Base-by-base conservation (phyloP, 2,113 vertebrate species). In the Tretioscincus oriximinensis region DNA sequence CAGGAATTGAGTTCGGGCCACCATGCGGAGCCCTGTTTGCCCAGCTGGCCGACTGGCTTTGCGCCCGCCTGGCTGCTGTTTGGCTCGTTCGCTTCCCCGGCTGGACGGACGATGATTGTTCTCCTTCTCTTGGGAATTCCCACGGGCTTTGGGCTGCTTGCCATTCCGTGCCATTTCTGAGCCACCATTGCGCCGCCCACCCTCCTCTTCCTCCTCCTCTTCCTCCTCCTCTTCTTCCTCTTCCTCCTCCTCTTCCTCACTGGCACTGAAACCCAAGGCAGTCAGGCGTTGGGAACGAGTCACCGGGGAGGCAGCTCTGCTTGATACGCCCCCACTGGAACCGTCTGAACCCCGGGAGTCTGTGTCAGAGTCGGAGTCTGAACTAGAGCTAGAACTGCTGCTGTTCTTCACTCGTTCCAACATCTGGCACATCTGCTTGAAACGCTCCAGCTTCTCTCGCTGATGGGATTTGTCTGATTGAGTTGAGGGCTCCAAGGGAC, bases 371-470 rank as follows among this genome's bases (percentile, higher is more conserved):
- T 97, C 96, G 0, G 96, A 97, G 88, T 97, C 97, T 0, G 97
- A 98, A 86, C 96, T 96, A 51, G 97, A 97, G 58, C 96, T 96
- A 2, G 96, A 96, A 0, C 96, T 97, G 3, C 95, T 96, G 1
- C 96, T 96, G 49, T 94, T 93, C 1, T 95, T 95, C 11, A 95
- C 96, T 2, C 97, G 95, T 91, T 98, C 97, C 86, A 98, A 88
- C 73, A 97, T 93, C 92, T 96, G 96, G 85, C 97, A 98, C 97
- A 98, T 98, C 81, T 96, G 94, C 91, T 97, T 97, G 76, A 98
- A 98, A 29, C 96, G 95, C 84, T 98, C 97, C 26, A 98, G 93
- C 69, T 98, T 98, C 93, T 98, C 97, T 0, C 97, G 85, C 89
- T 98, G 97, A 28, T 97, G 96, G 0, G 96, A 96, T 0, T 96